phyloP scores from a whole-genome alignment of 2,113 vertebrate species.

The Oncorhynchus kisutch region DNA sequence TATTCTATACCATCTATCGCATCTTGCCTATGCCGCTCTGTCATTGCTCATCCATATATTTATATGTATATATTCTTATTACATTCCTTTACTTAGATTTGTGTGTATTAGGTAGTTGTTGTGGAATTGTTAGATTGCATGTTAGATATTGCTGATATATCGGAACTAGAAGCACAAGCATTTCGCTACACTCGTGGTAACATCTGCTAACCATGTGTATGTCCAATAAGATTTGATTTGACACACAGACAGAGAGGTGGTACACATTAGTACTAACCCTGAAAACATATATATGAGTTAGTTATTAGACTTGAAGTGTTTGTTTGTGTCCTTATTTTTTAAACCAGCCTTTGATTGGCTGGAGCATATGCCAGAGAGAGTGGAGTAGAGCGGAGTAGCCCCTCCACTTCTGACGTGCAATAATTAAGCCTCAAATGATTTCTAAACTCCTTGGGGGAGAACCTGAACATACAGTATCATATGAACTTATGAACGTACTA shows the following conservation, averaged over 20 bases:
- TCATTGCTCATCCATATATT: too few relatives aligned
- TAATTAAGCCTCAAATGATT: neutral
- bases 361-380: neutral
- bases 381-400: neutral
- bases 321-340: neutral
- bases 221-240: too few relatives aligned
- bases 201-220: too few relatives aligned
- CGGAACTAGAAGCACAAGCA: too few relatives aligned
- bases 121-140: too few relatives aligned
- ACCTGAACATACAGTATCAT: conserved; percentile 28
- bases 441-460: neutral
- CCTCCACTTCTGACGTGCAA: neutral
- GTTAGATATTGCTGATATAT: too few relatives aligned
- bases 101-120: too few relatives aligned
- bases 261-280: neutral
- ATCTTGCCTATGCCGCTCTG: too few relatives aligned
- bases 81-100: too few relatives aligned
- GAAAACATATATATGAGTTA: neutral
- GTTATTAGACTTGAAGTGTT: neutral
- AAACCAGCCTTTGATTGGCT: neutral
- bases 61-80: too few relatives aligned
- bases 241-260: neutral
- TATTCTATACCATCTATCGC: too few relatives aligned
- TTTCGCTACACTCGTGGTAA: too few relatives aligned
- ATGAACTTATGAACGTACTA: conserved; percentile 12